Evolutionary conservation across 2,888 invertebrate genomes (phyloP).

Genomic region (Ecdyonurus torrentis): DNA sequence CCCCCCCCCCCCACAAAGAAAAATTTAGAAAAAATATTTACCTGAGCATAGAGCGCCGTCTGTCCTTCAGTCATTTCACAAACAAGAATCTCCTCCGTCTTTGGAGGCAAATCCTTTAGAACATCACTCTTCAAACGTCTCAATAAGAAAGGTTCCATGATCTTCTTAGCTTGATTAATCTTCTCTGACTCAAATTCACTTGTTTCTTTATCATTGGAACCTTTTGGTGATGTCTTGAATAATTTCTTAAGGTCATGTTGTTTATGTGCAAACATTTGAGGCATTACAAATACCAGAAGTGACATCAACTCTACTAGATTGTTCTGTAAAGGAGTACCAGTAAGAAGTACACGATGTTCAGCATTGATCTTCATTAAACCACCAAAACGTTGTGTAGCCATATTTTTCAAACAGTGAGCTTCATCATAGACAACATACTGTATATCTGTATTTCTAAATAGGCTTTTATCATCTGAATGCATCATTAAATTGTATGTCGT

Average conservation of each 20-base stretch:
- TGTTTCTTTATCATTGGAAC: slow-evolving; percentile 21
- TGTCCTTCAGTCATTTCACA: slow-evolving; percentile 57
- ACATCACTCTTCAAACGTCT: slow-evolving; percentile 78
- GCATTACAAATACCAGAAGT: slow-evolving; percentile 89
- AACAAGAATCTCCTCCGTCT: slow-evolving; percentile 50
- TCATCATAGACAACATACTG: slow-evolving; percentile 94
- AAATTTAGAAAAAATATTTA: too few species aligned
- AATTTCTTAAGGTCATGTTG: slow-evolving; percentile 72
- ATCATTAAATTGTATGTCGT: slow-evolving; percentile 57
- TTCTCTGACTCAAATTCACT: slow-evolving; percentile 73
- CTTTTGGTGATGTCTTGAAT: slow-evolving; percentile 51
- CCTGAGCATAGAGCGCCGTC: slow-evolving; percentile 50
- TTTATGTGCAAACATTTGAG: slow-evolving; percentile 79
- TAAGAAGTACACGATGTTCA: slow-evolving; percentile 68
- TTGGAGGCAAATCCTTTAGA: slow-evolving; percentile 66
- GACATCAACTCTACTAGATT: slow-evolving; percentile 93
- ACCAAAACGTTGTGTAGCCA: slow-evolving; percentile 81
- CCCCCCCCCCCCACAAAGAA: too few species aligned
- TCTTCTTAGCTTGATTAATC: slow-evolving; percentile 81
- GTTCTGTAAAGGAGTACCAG: slow-evolving; percentile 94
- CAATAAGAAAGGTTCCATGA: slow-evolving; percentile 91
- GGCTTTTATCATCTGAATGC: slow-evolving; percentile 78
- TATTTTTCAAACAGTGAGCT: slow-evolving; percentile 96
- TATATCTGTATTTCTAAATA: slow-evolving; percentile 76
- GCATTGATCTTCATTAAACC: slow-evolving; percentile 74